Percentiles rank a stretch among this genome's conserved stretches.
Conservation (phyloP, 2,888 invertebrate species). For the Hypsopygia costalis region DNA sequence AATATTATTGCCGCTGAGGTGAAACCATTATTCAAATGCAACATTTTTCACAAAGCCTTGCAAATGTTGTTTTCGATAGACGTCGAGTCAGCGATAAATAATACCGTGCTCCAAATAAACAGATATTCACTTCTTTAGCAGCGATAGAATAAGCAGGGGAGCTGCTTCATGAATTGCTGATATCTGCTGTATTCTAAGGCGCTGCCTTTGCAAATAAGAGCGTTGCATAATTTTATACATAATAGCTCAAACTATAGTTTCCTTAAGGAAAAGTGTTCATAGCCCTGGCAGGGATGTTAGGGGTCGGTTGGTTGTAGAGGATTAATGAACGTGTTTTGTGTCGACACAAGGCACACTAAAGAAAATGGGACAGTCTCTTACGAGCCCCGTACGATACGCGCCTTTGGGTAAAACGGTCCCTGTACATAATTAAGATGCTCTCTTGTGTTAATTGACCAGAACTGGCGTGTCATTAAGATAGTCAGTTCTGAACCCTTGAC, state of each 20-base stretch:
- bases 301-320: slow-evolving; percentile 29
- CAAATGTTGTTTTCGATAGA: slow-evolving; percentile 27
- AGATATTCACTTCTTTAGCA: slow-evolving; percentile 37
- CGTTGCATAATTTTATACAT: slow-evolving; percentile 53
- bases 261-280: slow-evolving; percentile 33
- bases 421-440: slow-evolving; percentile 21
- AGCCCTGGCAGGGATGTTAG: slow-evolving; percentile 23
- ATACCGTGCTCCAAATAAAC: slow-evolving; percentile 39
- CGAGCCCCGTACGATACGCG: slow-evolving; percentile 10
- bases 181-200: slow-evolving; percentile 49
- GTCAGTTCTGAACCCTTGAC: slow-evolving; percentile 3
- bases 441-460: slow-evolving; percentile 16
- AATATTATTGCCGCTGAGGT: too few relatives aligned
- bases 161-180: slow-evolving; percentile 63
- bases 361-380: slow-evolving; percentile 12
- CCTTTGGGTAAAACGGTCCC: slow-evolving; percentile 14
- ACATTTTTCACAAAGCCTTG: slow-evolving; percentile 9
- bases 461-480: slow-evolving; percentile 9
- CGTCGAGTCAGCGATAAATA: slow-evolving; percentile 36
- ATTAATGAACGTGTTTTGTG: slow-evolving; percentile 30
- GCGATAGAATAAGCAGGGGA: slow-evolving; percentile 27
- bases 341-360: slow-evolving; percentile 10
- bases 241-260: slow-evolving; percentile 31
- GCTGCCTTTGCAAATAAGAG: slow-evolving; percentile 51
- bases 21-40: not conserved